Base-by-base conservation (phyloP, 2,797 vertebrate species). In the Phataginus tetradactyla region DNA sequence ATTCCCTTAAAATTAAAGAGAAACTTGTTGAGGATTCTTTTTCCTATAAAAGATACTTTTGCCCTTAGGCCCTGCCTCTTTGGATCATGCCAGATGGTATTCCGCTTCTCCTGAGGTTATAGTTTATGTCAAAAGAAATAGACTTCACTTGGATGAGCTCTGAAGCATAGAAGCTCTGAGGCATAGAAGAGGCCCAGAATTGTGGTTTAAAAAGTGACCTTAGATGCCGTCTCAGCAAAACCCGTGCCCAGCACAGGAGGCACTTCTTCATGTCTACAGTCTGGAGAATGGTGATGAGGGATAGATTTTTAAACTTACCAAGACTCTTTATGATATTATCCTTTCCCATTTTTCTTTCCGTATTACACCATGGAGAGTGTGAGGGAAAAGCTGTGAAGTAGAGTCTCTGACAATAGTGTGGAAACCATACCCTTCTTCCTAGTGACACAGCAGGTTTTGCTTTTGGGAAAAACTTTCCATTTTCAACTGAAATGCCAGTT, bases 101-200 rank as follows among this genome's bases (percentile, higher is more conserved):
- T 95, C 45, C 61, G 14, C 75, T 97, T 96, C 84, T 93, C 95
- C 69, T 90, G 91, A 96, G 96, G 94, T 87, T 96, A 86, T 29
- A 63, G 90, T 90, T 96, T 94, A 85, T 81, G 96, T 96, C 95
- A 92, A 90, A 95, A 97, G 66, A 78, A 92, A 81, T 97, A 91
- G 45, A 90, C 86, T 87, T 97, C 59, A 79, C 77, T 93, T 95
- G 4, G 45, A 15, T 92, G 86, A 94, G 32, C 85, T 91, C 68
- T 45, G 63, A 91, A 92, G 66, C 42, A 45, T 9, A 45, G 42
- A 45, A 45, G 42, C 42, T 45, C 42, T 45, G 86, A 91, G 81
- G 51, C 72, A 87, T 5, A 39, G n/a, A 57, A 78, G 75, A 69
- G 29, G 64, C n/a, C 34, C 37, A 86, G 84, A 72, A 84, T 7